phyloP scores from a whole-genome alignment of 2,797 vertebrate genomes.

The Cygnus olor region DNA sequence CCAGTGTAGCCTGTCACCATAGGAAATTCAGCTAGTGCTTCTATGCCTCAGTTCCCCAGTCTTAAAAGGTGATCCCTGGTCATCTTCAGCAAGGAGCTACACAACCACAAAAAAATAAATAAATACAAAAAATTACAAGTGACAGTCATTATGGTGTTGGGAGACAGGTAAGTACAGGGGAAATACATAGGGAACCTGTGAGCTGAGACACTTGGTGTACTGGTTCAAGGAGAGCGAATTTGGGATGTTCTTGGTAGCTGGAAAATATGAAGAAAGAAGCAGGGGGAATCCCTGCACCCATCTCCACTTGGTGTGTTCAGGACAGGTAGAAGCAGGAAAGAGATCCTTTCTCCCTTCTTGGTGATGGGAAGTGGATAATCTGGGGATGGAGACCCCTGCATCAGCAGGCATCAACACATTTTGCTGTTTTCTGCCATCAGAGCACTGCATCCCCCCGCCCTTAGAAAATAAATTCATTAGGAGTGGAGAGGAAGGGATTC shows the following conservation, averaged over 20 bases:
- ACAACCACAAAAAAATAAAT: background rate
- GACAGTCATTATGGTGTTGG: background rate
- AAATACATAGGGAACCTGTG: background rate
- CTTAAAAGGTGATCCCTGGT: background rate
- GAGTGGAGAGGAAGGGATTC: constrained; percentile 34
- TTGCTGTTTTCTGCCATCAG: background rate
- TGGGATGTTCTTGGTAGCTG: background rate
- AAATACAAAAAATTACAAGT: background rate
- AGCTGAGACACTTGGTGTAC: background rate
- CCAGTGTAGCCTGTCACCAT: background rate
- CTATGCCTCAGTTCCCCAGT: background rate
- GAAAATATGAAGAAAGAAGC: background rate
- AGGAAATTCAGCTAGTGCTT: background rate
- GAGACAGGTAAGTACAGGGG: constrained; percentile 31
- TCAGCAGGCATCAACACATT: background rate
- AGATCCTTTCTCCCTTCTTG: background rate
- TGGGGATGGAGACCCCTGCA: background rate
- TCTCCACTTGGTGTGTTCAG: background rate
- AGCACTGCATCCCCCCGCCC: background rate
- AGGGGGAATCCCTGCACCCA: background rate
- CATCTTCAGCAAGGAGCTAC: background rate
- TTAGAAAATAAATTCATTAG: constrained; percentile 31
- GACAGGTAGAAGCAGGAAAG: background rate
- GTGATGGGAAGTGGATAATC: background rate
- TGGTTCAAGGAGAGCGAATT: background rate